phyloP scores from a whole-genome alignment of 1,140 invertebrate genomes.

The Drosophila sproati region DNA sequence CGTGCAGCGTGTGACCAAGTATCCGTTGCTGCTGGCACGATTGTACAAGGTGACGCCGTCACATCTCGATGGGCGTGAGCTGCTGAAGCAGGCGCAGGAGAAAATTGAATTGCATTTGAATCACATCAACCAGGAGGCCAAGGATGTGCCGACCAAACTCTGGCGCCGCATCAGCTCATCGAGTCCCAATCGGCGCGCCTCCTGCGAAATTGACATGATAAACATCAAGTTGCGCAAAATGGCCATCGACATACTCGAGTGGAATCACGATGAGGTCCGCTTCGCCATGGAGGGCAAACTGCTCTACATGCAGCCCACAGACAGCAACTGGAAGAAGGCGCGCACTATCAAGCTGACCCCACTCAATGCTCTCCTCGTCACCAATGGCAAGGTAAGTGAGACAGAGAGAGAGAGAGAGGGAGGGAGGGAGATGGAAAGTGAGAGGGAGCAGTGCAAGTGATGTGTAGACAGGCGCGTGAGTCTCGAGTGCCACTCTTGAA shows the following conservation, averaged over 20 bases:
- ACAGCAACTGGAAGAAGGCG: slow-evolving; percentile 95
- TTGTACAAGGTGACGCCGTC: slow-evolving; percentile 95
- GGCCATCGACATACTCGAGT: slow-evolving; percentile 95
- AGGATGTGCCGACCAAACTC: slow-evolving; percentile 94
- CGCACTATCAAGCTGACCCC: slow-evolving; percentile 94
- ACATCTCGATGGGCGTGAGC: slow-evolving; percentile 91
- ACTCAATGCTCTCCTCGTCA: slow-evolving; percentile 94
- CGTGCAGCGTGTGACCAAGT: slow-evolving; percentile 95
- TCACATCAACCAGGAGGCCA: slow-evolving; percentile 97
- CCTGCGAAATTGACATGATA: slow-evolving; percentile 92
- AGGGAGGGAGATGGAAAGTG: too few species aligned
- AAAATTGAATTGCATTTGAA: slow-evolving; percentile 97
- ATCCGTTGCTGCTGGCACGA: slow-evolving; percentile 95
- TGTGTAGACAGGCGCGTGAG: not conserved
- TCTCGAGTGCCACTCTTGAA: not conserved
- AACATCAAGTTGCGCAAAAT: slow-evolving; percentile 95
- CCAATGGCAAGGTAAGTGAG: slow-evolving; percentile 91
- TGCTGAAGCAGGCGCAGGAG: slow-evolving; percentile 93
- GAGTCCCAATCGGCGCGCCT: slow-evolving; percentile 88
- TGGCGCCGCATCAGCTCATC: slow-evolving; percentile 95
- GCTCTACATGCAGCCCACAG: slow-evolving; percentile 93
- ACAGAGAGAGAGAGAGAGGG: too few species aligned
- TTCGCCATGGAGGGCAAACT: slow-evolving; percentile 95
- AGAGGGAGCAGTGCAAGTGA: not conserved
- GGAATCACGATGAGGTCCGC: slow-evolving; percentile 95